Evolutionary conservation across 2,113 vertebrate genomes (phyloP), one percentile per base, ranked within the genome.

Genomic region (Canis aureus): DNA sequence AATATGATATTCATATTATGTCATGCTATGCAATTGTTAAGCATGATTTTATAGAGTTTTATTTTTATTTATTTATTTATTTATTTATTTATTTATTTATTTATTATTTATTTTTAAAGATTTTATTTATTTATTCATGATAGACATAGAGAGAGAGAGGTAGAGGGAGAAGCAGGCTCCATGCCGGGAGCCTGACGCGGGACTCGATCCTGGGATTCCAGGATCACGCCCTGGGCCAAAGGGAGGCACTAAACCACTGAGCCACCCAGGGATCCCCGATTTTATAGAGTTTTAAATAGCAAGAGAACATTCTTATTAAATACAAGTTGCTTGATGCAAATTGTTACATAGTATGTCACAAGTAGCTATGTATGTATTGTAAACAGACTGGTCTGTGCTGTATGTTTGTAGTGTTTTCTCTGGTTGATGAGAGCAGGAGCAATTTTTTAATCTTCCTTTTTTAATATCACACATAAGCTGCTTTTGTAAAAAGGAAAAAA

Each of bases 251-350:
- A 43, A 43, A 43, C 43, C 43, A 43, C 43, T 43, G 43, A 43
- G 43, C 43, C 43, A 43, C 43, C 43, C 43, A 43, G 43, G 43
- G 43, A 43, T 43, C 43, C 43, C 43, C 43, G 62, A 64, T 59
- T 85, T 86, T 73, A 89, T 27, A 55, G 59, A 71, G 22, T 84
- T 91, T 94, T 94, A 69, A 94, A 79, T 80, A 84, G 86, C 22
- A 71, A 87, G 29, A 8, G 32, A 55, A 80, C 29, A 13, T 89
- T 62, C 35, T 67, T 67, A 10, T 62, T 89, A 91, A 93, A 71
- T 81, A 76, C 49, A 81, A 67, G 80, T 79, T 35, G 15, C 51
- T 8, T 53, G 17, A 67, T 80, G 9, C 0, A 66, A 69, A 94
- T 16, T 59, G 22, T 85, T 80, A 5, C 64, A 43, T 1, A 43